These are phyloP conservation scores for Antheraea mylitta DNA, from an alignment of 1,140 invertebrate species.

Conservation along the genomic window DNA sequence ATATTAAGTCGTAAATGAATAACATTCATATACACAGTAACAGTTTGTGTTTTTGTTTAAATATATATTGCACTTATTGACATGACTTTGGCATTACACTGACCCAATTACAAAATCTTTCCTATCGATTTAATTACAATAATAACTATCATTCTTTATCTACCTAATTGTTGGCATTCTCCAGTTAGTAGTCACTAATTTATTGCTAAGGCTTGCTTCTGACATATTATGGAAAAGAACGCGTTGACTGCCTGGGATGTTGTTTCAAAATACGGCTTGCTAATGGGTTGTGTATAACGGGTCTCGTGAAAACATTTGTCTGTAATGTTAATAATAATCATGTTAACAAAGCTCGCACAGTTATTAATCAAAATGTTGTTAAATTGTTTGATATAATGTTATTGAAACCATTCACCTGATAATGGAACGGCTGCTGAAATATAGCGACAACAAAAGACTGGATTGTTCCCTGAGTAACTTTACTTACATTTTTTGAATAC, in stretches of 20 bases:
- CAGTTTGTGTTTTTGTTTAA: not conserved
- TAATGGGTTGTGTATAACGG: conserved; percentile 11
- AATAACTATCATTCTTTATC: not conserved
- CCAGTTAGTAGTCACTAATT: conserved; percentile 36
- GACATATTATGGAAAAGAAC: conserved; percentile 4
- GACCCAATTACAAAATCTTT: not conserved
- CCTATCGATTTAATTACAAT: not conserved
- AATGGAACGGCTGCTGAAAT: conserved; percentile 14
- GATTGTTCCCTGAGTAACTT: not conserved
- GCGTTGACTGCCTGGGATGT: conserved; percentile 3
- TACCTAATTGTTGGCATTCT: conserved; percentile 12
- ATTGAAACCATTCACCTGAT: conserved; percentile 43
- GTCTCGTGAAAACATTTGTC: conserved; percentile 16
- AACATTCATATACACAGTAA: too few species aligned
- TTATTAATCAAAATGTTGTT: conserved; percentile 22
- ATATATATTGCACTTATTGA: not conserved
- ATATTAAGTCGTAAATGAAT: too few species aligned
- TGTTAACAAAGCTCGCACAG: conserved; percentile 39
- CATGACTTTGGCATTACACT: not conserved
- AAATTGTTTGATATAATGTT: conserved; percentile 25
- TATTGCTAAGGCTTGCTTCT: conserved; percentile 33
- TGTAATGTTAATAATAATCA: conserved; percentile 24
- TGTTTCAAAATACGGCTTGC: conserved; percentile 1
- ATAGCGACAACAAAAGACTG: conserved; percentile 11
- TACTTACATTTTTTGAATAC: not conserved